These are phyloP conservation scores for Lepilemur septentrionalis DNA, from an alignment of 2,797 vertebrate genomes.

Conservation along the genomic window DNA sequence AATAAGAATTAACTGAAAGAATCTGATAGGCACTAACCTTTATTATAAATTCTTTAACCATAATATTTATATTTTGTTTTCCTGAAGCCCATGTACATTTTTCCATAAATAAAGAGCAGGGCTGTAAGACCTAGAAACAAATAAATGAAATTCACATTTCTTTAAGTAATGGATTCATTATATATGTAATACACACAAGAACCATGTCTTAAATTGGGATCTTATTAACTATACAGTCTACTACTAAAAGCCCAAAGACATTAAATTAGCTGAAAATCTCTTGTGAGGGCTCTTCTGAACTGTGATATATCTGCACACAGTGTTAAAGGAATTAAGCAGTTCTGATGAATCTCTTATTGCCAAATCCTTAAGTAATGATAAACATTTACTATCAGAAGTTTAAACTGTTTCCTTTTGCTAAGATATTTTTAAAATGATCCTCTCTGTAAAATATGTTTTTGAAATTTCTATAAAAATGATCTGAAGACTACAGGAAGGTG, in stretches of 20 bases:
- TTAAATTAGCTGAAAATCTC: background rate
- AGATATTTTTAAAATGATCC: background rate
- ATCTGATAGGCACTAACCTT: conserved; percentile 86
- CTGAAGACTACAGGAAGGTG: background rate
- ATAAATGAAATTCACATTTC: conserved; percentile 32
- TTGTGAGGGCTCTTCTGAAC: background rate
- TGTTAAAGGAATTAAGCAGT: background rate
- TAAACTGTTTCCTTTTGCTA: conserved; percentile 17
- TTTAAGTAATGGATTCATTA: background rate
- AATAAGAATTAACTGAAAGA: conserved; percentile 28
- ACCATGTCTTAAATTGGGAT: background rate
- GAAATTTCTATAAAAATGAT: background rate
- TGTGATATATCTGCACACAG: background rate
- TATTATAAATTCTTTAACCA: conserved; percentile 91
- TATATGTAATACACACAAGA: background rate
- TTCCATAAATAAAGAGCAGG: conserved; percentile 92
- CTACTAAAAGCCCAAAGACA: background rate
- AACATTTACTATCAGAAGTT: background rate
- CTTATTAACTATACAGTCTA: background rate
- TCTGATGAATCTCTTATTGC: background rate
- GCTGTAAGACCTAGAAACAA: conserved; percentile 89
- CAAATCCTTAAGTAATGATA: background rate
- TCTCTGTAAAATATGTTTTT: background rate
- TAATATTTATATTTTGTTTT: conserved; percentile 87
- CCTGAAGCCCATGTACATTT: conserved; percentile 85